Evolutionary conservation across 2,113 vertebrate genomes (phyloP).

Genomic region (Erinaceus europaeus): DNA sequence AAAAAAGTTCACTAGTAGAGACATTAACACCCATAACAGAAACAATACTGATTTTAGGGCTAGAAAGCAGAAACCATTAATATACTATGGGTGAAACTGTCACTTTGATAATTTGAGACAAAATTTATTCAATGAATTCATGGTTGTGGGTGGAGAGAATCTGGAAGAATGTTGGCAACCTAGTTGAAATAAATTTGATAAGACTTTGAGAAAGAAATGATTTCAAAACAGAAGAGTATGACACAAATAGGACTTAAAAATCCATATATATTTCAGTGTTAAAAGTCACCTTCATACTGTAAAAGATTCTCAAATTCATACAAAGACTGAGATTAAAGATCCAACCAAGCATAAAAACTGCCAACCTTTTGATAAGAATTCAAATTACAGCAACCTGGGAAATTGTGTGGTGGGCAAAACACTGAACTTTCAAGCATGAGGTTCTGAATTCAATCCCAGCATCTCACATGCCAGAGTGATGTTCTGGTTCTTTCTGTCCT

Average conservation of each 20-base stretch:
- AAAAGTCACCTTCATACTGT: background rate
- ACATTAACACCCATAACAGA: background rate
- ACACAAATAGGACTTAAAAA: background rate
- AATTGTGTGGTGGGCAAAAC: too few species aligned
- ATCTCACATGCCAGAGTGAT: too few species aligned
- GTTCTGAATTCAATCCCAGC: too few species aligned
- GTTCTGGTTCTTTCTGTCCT: too few species aligned
- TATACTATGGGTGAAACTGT: background rate
- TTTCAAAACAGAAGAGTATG: background rate
- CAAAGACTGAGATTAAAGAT: background rate
- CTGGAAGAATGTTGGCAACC: background rate
- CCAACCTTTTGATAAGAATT: constrained; percentile 4
- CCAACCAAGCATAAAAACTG: background rate
- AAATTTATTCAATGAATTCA: background rate
- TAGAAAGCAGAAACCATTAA: background rate
- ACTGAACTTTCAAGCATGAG: too few species aligned
- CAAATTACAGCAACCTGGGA: too few species aligned
- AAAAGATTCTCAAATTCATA: constrained; percentile 18
- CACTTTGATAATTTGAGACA: background rate
- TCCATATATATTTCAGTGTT: background rate
- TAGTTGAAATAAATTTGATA: background rate
- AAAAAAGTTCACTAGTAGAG: background rate
- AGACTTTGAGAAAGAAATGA: background rate
- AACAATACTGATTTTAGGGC: background rate
- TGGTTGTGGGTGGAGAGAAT: background rate